These are phyloP conservation scores for Neotoxoptera formosana DNA, from an alignment of 1,140 invertebrate genomes.

Conservation along the genomic window DNA sequence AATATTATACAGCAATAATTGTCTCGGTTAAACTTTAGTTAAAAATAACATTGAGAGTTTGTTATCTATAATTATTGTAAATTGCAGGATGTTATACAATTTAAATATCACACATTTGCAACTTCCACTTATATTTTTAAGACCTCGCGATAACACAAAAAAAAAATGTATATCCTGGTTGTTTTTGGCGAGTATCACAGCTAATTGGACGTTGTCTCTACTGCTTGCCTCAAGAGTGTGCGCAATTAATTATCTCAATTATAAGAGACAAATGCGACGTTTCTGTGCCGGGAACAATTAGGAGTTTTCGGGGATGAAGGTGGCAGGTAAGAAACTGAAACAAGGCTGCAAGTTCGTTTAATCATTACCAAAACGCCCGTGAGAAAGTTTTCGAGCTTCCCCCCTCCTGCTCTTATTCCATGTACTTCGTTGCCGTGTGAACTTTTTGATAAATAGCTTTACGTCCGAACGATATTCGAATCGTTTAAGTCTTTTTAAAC, in stretches of 20 bases:
- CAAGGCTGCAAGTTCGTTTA: conserved; percentile 52
- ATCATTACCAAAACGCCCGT: conserved; percentile 51
- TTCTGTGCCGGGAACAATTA: conserved; percentile 40
- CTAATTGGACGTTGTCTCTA: conserved; percentile 32
- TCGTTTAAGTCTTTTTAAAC: conserved; percentile 55
- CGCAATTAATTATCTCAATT: conserved; percentile 54
- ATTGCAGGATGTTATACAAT: background rate
- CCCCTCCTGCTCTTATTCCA: background rate
- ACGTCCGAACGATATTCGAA: conserved; percentile 54
- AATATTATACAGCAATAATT: background rate
- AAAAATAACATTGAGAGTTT: background rate
- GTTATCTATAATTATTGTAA: background rate
- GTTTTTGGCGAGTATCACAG: conserved; percentile 1
- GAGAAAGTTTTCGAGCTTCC: conserved; percentile 51
- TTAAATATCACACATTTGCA: background rate
- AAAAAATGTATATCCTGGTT: background rate
- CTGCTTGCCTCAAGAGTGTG: background rate
- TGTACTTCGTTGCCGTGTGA: background rate
- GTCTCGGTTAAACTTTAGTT: background rate
- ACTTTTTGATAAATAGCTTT: conserved; percentile 57
- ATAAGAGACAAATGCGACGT: conserved; percentile 32
- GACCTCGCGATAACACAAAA: background rate
- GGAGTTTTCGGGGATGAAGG: background rate
- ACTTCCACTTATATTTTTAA: background rate
- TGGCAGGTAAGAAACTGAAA: conserved; percentile 55